Conservation (phyloP, 2,797 vertebrate species). For the Danio choprae region DNA sequence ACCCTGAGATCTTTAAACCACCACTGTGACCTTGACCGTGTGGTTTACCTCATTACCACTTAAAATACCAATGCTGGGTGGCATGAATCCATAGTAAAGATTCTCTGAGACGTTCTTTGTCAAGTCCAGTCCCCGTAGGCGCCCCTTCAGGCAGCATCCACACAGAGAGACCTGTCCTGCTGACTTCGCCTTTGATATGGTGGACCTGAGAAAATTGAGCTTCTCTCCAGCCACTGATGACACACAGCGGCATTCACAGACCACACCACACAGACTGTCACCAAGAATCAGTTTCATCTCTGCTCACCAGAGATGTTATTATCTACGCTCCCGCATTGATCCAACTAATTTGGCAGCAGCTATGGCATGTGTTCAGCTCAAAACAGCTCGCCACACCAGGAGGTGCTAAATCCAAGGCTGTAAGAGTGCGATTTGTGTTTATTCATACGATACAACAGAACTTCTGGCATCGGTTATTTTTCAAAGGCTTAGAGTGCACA, state of each 20-base stretch:
- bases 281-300: constrained; percentile 38
- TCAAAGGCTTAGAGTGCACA: constrained; percentile 19
- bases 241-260: constrained; percentile 32
- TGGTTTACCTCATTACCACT: constrained; percentile 6
- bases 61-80: constrained; percentile 20
- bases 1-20: constrained; percentile 12
- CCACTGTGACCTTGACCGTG: neutral
- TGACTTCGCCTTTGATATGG: neutral
- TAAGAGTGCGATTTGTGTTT: constrained; percentile 29
- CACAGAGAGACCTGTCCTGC: constrained; percentile 13
- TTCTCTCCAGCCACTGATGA: constrained; percentile 24
- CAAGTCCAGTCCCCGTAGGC: constrained; percentile 30
- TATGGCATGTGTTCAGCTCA: constrained; percentile 30
- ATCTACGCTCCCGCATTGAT: constrained; percentile 48
- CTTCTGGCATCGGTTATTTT: constrained; percentile 22
- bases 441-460: constrained; percentile 41
- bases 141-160: constrained; percentile 39
- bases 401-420: constrained; percentile 42
- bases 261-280: constrained; percentile 7
- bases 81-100: neutral
- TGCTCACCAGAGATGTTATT: constrained; percentile 47
- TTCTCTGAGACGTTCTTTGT: constrained; percentile 10
- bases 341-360: constrained; percentile 26
- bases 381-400: constrained; percentile 24
- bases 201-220: neutral